phyloP scores from a whole-genome alignment of 1,140 invertebrate species.

The Drosophila sp. region DNA sequence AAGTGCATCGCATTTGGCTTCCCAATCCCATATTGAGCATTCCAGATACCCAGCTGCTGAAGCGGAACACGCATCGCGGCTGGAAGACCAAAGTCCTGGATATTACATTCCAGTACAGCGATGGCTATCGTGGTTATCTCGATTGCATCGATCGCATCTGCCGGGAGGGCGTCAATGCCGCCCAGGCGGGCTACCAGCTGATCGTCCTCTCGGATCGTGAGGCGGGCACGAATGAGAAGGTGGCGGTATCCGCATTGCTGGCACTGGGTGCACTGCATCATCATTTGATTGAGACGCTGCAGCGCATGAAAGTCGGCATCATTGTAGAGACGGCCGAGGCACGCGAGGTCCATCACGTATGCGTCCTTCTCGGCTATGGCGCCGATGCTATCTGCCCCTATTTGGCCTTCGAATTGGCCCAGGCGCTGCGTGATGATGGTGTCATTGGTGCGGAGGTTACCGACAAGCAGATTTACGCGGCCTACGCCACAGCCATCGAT shows the following conservation, averaged over 20 bases:
- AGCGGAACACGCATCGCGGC: slow-evolving; percentile 92
- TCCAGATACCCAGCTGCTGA: slow-evolving; percentile 94
- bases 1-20: slow-evolving; percentile 97
- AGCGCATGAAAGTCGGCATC: slow-evolving; percentile 97
- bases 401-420: slow-evolving; percentile 96
- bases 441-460: slow-evolving; percentile 90
- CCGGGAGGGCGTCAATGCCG: slow-evolving; percentile 92
- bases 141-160: slow-evolving; percentile 93
- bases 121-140: slow-evolving; percentile 90
- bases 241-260: slow-evolving; percentile 93
- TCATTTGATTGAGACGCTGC: slow-evolving; percentile 96
- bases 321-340: slow-evolving; percentile 97
- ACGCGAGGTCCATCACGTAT: slow-evolving; percentile 98
- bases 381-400: slow-evolving; percentile 99
- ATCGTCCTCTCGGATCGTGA: slow-evolving; percentile 95
- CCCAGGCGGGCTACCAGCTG: slow-evolving; percentile 92
- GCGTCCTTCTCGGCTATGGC: slow-evolving; percentile 97
- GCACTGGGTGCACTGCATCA: slow-evolving; percentile 97
- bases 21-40: slow-evolving; percentile 97
- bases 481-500: slow-evolving; percentile 88
- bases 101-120: slow-evolving; percentile 92
- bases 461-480: slow-evolving; percentile 93
- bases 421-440: slow-evolving; percentile 91
- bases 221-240: slow-evolving; percentile 88
- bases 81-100: slow-evolving; percentile 97